A percentile compares a stretch with the other conserved stretches of the same genome.
These are phyloP conservation scores for Leptinotarsa tumamoca DNA, from an alignment of 2,888 invertebrate species.

Conservation along the genomic window DNA sequence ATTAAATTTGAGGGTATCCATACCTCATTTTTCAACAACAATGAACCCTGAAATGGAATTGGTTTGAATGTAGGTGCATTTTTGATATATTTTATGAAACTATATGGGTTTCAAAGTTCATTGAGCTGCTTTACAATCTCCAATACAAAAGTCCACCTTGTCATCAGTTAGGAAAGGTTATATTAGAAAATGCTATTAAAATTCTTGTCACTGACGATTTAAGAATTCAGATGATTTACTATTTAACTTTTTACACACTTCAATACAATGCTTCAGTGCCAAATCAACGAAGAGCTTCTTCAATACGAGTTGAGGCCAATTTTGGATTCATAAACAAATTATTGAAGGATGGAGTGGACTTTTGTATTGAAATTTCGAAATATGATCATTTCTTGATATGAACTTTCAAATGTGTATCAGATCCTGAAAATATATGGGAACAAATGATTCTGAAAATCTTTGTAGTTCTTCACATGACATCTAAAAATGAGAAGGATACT, in stretches of 20 bases:
- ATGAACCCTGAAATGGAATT: not conserved
- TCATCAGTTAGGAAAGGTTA: not conserved
- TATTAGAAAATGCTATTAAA: not conserved
- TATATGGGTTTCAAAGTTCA: not conserved
- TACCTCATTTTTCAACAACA: not conserved
- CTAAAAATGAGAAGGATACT: too few species aligned
- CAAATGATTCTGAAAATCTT: not conserved
- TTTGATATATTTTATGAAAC: not conserved
- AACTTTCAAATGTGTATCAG: not conserved
- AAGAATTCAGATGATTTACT: too few species aligned
- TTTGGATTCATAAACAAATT: too few species aligned
- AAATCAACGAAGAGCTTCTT: too few species aligned
- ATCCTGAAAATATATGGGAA: not conserved
- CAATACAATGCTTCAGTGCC: too few species aligned
- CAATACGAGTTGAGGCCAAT: too few species aligned
- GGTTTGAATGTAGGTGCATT: not conserved
- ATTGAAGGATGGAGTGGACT: not conserved
- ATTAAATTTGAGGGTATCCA: not conserved
- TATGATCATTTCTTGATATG: not conserved
- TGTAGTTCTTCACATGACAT: too few species aligned
- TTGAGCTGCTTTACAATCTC: not conserved
- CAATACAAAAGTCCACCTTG: not conserved
- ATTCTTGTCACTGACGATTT: not conserved
- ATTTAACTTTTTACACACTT: too few species aligned
- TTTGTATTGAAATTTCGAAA: not conserved